These are phyloP conservation scores for Arctocebus calabarensis DNA, from an alignment of 2,797 vertebrate genomes.

Conservation along the genomic window DNA sequence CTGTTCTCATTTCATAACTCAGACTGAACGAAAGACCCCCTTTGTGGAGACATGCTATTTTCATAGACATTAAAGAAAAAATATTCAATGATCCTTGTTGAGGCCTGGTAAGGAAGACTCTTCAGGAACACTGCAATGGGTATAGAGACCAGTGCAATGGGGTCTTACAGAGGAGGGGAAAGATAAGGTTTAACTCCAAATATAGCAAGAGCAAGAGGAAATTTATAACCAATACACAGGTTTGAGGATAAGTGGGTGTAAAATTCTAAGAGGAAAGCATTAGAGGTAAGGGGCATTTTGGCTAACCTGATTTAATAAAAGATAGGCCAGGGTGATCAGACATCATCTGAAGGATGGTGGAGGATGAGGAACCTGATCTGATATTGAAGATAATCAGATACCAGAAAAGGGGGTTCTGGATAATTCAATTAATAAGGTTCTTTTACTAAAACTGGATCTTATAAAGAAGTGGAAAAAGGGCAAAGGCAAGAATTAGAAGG, in stretches of 20 bases:
- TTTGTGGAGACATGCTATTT: neutral
- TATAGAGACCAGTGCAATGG: neutral
- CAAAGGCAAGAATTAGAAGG: neutral
- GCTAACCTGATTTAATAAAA: neutral
- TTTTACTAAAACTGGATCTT: neutral
- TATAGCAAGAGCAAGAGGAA: neutral
- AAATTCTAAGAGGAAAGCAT: neutral
- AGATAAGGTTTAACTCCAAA: neutral
- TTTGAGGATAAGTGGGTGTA: neutral
- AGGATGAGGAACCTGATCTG: fast-evolving
- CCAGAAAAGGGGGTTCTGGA: neutral
- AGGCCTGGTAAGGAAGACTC: neutral
- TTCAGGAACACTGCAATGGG: neutral
- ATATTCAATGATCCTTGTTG: neutral
- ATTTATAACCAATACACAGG: neutral
- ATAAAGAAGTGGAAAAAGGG: neutral
- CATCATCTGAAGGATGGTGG: no score
- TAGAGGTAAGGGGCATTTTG: neutral
- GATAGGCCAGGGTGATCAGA: neutral
- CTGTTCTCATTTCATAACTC: neutral
- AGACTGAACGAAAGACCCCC: neutral
- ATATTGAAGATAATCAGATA: neutral
- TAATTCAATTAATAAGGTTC: neutral
- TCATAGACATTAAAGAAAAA: neutral
- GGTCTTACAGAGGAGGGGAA: neutral